Base-by-base conservation (phyloP, 2,888 invertebrate genomes). In the Cordilura impudica region DNA sequence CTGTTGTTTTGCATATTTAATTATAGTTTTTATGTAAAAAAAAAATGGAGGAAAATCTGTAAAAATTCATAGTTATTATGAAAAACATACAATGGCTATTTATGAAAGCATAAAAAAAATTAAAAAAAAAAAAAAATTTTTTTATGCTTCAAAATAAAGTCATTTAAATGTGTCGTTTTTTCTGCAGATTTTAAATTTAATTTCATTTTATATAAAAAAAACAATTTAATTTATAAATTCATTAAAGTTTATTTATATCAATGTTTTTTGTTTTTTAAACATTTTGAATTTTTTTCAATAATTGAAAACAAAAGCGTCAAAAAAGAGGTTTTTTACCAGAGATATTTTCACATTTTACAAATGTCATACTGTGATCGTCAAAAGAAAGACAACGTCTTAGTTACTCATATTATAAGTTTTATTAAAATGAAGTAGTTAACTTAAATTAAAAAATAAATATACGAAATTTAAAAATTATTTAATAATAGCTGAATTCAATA, bases 81-180 rank as follows among this genome's bases (percentile, higher is more conserved):
- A 10, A 10, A 39, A 10, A 39, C 35, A 39, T 39, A 39, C 35
- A 39, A 39, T n/a, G n/a, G 5, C 5, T 39, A n/a, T 8, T 56
- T 35, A n/a, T 56, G 16, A 61, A 47, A 14, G 8, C 26, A 45
- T 39, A n/a, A 39, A n/a, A 12, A 47, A 61, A 58, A 14, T 10
- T n/a, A 56, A 43, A 58, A 43, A 58, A 43, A 58, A 23, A 21
- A 14, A 5, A 8, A 14, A 39, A 3, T 10, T 43, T 43, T 45
- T 53, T 26, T 53, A 53, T 53, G 53, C 23, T 7, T 8, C 26
- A 53, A 26, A 26, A 53, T 67, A 16, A 54, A 29, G 43, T 23
- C 53, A 54, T 45, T 67, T 67, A 16, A 54, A 26, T 35, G 39
- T 66, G 21, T 12, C 14, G 29, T 26, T 51, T 31, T n/a, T 6